Percentiles rank a stretch among this genome's conserved stretches.
These are phyloP conservation scores for Temnothorax rugatulus DNA, from an alignment of 2,888 invertebrate genomes.

Conservation along the genomic window DNA sequence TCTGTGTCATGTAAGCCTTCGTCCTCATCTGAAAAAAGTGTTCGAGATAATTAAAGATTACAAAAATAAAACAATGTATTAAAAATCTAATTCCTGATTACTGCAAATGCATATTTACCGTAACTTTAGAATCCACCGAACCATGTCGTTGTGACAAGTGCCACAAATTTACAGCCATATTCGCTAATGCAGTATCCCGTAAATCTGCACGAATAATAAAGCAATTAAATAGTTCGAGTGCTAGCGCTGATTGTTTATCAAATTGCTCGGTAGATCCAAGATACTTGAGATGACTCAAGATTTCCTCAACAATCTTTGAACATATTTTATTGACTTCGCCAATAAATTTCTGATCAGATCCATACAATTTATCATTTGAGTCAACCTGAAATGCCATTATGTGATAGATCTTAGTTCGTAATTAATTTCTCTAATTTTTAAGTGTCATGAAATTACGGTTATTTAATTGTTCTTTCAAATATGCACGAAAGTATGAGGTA, in stretches of 20 bases:
- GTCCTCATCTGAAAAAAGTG: slow-evolving; percentile 78
- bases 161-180: slow-evolving; percentile 94
- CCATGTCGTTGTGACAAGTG: slow-evolving; percentile 91
- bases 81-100: slow-evolving; percentile 25
- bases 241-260: slow-evolving; percentile 91
- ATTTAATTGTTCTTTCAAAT: slow-evolving; percentile 23
- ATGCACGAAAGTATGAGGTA: slow-evolving; percentile 63
- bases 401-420: neutral
- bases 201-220: slow-evolving; percentile 90
- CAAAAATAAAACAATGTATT: slow-evolving; percentile 17
- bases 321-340: slow-evolving; percentile 93
- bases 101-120: slow-evolving; percentile 79
- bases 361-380: slow-evolving; percentile 97
- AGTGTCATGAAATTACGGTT: neutral
- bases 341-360: slow-evolving; percentile 95
- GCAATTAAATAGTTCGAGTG: slow-evolving; percentile 91
- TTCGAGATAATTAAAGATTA: slow-evolving; percentile 15
- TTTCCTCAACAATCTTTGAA: slow-evolving; percentile 92
- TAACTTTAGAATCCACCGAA: slow-evolving; percentile 87
- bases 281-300: slow-evolving; percentile 91
- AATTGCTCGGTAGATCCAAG: slow-evolving; percentile 88
- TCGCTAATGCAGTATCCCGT: slow-evolving; percentile 88
- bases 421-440: slow-evolving; percentile 15
- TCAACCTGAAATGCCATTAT: slow-evolving; percentile 89
- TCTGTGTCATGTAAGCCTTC: slow-evolving; percentile 81